These are phyloP conservation scores for Drosophila sechellia DNA, from an alignment of 1,140 invertebrate genomes.

Conservation along the genomic window DNA sequence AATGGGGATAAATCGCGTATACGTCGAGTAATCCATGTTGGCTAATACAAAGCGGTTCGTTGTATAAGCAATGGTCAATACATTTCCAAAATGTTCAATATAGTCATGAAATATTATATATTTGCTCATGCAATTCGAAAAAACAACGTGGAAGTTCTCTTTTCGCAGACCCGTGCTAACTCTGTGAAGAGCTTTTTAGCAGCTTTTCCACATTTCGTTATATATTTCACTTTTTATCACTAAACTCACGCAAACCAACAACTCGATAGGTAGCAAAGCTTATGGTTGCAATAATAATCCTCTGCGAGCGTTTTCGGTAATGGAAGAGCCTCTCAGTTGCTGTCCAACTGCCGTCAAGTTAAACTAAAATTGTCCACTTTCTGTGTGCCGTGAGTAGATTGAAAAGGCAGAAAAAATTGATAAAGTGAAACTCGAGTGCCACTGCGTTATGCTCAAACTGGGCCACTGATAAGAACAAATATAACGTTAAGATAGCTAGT, in stretches of 20 bases:
- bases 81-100: neutral
- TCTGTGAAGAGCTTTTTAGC: constrained; percentile 29
- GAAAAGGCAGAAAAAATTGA: constrained; percentile 4
- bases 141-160: constrained; percentile 5
- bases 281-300: constrained; percentile 40
- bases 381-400: constrained; percentile 47
- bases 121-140: neutral
- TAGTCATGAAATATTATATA: neutral
- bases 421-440: constrained; percentile 14
- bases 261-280: constrained; percentile 9
- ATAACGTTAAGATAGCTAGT: no score
- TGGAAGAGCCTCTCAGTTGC: constrained; percentile 58
- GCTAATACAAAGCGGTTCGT: no score
- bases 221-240: constrained; percentile 37
- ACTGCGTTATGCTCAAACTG: constrained; percentile 1
- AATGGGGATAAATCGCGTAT: neutral
- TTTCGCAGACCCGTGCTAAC: constrained; percentile 25
- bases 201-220: constrained; percentile 33
- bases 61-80: neutral
- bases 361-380: constrained; percentile 46
- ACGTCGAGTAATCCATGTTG: no score
- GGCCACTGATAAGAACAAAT: constrained; percentile 3
- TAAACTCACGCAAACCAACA: constrained; percentile 21
- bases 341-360: constrained; percentile 64
- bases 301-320: constrained; percentile 37